Conservation (phyloP, 1,140 invertebrate genomes). For the Heliconius melpomene region DNA sequence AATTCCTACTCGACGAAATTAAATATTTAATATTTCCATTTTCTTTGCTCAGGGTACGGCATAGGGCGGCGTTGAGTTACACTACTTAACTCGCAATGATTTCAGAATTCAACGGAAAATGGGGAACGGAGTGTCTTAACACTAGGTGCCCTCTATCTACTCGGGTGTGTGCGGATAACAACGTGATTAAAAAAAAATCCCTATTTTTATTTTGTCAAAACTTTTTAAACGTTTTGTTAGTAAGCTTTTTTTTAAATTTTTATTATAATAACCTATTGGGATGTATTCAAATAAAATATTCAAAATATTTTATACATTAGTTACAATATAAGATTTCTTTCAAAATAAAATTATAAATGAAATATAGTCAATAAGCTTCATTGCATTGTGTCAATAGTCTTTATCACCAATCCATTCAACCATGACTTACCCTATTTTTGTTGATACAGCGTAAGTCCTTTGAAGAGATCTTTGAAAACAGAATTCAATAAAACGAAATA, state of each 20-base stretch:
- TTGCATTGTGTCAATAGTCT: background rate
- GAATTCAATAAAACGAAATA: background rate
- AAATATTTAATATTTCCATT: no score
- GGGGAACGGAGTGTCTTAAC: no score
- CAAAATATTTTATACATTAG: background rate
- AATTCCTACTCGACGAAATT: no score
- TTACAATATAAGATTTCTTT: no score
- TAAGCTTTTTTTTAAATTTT: background rate
- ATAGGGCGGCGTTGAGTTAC: no score
- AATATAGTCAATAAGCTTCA: background rate
- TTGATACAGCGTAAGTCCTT: background rate
- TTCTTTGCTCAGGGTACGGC: no score
- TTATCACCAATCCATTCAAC: background rate
- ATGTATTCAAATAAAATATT: background rate
- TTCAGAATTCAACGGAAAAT: no score
- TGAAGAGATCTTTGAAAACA: constrained; percentile 7
- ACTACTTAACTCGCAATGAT: no score
- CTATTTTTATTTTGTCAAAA: no score
- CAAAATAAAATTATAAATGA: background rate
- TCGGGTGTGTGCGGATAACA: no score
- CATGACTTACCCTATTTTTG: background rate
- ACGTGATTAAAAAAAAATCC: no score
- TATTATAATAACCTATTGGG: background rate
- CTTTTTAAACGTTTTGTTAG: background rate
- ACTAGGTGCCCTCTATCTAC: no score